phyloP scores from a whole-genome alignment of 2,797 vertebrate genomes.

The Hoplostethus atlanticus region DNA sequence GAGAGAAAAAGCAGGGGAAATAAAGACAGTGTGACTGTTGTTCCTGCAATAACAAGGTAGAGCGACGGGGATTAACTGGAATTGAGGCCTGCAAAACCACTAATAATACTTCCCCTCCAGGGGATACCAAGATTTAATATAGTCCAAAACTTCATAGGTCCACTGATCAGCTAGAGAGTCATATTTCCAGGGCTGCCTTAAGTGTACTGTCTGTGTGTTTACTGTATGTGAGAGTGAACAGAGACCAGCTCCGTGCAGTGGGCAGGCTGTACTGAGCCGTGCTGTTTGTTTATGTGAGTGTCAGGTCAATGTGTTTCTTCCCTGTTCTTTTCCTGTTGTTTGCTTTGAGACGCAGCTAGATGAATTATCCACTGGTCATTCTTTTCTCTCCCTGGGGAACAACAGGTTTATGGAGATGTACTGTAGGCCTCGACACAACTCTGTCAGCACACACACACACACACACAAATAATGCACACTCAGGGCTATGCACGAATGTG shows the following conservation, averaged over 20 bases:
- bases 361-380: constrained; percentile 31
- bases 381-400: background rate
- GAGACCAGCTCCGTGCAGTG: constrained; percentile 6
- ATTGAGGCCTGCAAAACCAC: too few species aligned
- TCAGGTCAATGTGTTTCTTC: constrained; percentile 35
- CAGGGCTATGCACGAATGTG: too few species aligned
- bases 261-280: constrained; percentile 1
- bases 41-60: too few species aligned
- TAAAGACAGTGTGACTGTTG: too few species aligned
- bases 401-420: constrained; percentile 52
- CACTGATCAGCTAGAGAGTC: too few species aligned
- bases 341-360: constrained; percentile 17
- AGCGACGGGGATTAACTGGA: too few species aligned
- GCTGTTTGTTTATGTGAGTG: constrained; percentile 31
- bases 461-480: too few species aligned
- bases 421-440: constrained; percentile 95
- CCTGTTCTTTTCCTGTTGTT: constrained; percentile 33
- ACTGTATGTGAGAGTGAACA: background rate
- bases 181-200: too few species aligned
- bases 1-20: too few species aligned
- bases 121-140: too few species aligned
- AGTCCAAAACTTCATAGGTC: too few species aligned
- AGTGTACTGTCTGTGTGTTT: constrained; percentile 3
- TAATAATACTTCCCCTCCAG: too few species aligned
- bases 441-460: constrained; percentile 90